Evolutionary conservation across 2,888 invertebrate genomes (phyloP).

Genomic region (Rhaphigaster nebulosa): DNA sequence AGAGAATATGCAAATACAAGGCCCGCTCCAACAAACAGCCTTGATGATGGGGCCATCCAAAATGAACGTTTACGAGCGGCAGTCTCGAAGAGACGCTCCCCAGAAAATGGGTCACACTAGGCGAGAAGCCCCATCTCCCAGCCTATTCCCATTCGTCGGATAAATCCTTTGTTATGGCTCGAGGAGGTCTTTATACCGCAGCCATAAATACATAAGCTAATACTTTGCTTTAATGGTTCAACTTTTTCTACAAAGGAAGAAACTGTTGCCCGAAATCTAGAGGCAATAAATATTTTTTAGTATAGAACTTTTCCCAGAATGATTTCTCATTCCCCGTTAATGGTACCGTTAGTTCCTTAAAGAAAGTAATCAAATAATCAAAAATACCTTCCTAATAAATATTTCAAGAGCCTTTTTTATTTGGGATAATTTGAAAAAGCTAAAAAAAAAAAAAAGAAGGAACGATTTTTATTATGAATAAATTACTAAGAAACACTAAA

Average conservation of each 20-base stretch:
- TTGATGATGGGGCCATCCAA: neutral
- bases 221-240: neutral
- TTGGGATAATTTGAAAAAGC: no score
- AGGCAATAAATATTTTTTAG: neutral
- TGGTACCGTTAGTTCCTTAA: no score
- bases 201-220: neutral
- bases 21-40: neutral
- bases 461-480: no score
- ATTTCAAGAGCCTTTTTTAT: no score
- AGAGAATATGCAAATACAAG: neutral
- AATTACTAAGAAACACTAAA: no score
- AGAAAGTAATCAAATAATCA: no score
- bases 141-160: slow-evolving; percentile 10
- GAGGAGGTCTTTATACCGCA: neutral
- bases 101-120: neutral
- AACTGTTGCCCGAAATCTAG: neutral
- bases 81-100: neutral
- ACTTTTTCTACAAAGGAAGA: neutral
- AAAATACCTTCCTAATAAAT: no score
- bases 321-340: neutral
- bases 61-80: neutral
- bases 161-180: neutral
- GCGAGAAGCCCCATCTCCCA: neutral
- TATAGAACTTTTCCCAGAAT: neutral
- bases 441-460: no score